A percentile compares a stretch with the other conserved stretches of the same genome.
These are phyloP conservation scores for Epinephelus lanceolatus DNA, from an alignment of 2,113 vertebrate species.

Conservation along the genomic window DNA sequence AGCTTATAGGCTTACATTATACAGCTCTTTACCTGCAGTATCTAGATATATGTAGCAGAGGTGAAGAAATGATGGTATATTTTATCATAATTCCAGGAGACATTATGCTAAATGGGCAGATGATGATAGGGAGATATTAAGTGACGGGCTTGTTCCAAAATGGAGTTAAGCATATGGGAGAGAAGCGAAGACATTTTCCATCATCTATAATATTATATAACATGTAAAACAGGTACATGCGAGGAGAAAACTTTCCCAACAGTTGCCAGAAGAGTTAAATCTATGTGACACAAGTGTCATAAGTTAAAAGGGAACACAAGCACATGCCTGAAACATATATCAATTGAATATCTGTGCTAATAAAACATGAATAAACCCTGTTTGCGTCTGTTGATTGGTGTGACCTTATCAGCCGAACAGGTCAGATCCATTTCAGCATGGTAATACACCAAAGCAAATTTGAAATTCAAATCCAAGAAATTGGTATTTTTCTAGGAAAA, in stretches of 20 bases:
- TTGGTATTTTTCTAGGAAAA: slow-evolving; percentile 13
- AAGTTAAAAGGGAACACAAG: not conserved
- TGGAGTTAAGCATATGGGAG: slow-evolving; percentile 46
- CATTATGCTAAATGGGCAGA: slow-evolving; percentile 62
- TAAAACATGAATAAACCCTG: slow-evolving; percentile 11
- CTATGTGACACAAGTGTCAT: not conserved
- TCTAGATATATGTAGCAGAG: slow-evolving; percentile 50
- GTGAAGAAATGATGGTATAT: slow-evolving; percentile 60
- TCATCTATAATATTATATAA: slow-evolving; percentile 1
- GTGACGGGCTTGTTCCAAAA: slow-evolving; percentile 33
- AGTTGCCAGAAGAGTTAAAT: not conserved
- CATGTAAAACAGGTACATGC: not conserved
- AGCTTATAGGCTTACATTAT: slow-evolving; percentile 59
- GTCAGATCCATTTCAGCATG: slow-evolving; percentile 42
- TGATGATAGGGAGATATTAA: slow-evolving; percentile 45
- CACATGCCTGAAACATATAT: not conserved
- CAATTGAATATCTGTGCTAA: slow-evolving; percentile 2
- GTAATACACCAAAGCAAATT: slow-evolving; percentile 25
- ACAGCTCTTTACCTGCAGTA: slow-evolving; percentile 44
- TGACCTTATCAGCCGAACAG: slow-evolving; percentile 44
- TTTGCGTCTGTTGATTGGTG: slow-evolving; percentile 35
- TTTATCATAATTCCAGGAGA: slow-evolving; percentile 63
- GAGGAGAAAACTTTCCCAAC: not conserved
- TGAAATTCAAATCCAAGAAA: slow-evolving; percentile 59
- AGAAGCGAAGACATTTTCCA: slow-evolving; percentile 24